Base-by-base conservation (phyloP, 1,140 invertebrate genomes). In the Drosophila arawakana region DNA sequence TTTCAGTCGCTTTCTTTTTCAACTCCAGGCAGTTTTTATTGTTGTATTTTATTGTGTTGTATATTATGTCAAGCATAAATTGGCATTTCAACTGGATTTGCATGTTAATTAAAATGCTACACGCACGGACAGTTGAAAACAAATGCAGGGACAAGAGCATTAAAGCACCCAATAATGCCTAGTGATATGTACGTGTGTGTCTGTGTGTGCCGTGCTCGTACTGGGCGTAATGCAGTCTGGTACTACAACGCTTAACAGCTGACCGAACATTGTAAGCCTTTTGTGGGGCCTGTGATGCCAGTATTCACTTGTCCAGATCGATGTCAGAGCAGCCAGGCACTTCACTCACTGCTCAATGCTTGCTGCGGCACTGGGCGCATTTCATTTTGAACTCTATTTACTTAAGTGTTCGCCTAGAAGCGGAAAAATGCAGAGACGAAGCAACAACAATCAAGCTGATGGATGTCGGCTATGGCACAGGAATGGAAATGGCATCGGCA, bases 71-170 rank as follows among this genome's bases (percentile, higher is more conserved):
- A 89, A 84, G 84, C 83, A 89, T 84, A 89, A 88, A 88, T 90
- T 88, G 84, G 84, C 85, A 88, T 89, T 88, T 88, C 84, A 84
- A 88, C 84, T 88, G 84, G 84, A 88, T 88, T 88, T 88, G 84
- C 84, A 88, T 88, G 84, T 88, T 88, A 88, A 88, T 88, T 88
- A 88, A 88, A 88, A 88, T 88, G 84, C 65, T 74, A 77, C 73
- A 86, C 73, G 77, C 84, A 89, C 80, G 73, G 84, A 89, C 80
- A 88, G 84, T 71, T 80, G 84, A 89, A 88, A 89, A 89, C 80
- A 88, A 89, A 88, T 88, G 70, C 84, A 75, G 73, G 89, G 77
- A 89, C 83, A 83, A 72, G 81, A 67, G 63, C 78, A 84, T 85
- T 84, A 84, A 85, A 75, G 66, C 80, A 58, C 52, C 52, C 49